These are phyloP conservation scores for Parnassius orleans DNA, from an alignment of 2,888 invertebrate genomes.

Conservation along the genomic window DNA sequence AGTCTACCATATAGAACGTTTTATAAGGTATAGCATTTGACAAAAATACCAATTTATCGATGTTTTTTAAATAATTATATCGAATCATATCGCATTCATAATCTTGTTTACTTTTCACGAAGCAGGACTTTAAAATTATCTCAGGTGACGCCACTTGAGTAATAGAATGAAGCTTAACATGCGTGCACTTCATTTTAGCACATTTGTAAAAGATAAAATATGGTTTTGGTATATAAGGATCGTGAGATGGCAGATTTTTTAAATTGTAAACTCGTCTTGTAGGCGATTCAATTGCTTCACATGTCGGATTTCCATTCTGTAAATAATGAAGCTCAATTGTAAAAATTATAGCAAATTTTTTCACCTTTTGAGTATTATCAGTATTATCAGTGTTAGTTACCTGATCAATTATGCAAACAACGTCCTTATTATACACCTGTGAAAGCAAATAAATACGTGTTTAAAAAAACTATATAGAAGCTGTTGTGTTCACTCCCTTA, in stretches of 20 bases:
- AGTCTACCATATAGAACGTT: constrained; percentile 62
- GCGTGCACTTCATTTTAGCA: constrained; percentile 45
- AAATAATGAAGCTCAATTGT: too few species aligned
- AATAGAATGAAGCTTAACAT: constrained; percentile 49
- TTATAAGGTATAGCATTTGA: constrained; percentile 51
- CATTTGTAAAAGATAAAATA: constrained; percentile 55
- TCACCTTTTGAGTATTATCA: background rate
- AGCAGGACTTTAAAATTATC: constrained; percentile 51
- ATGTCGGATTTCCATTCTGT: constrained; percentile 41
- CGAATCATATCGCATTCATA: constrained; percentile 54
- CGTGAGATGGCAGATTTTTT: constrained; percentile 52
- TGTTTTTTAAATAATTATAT: constrained; percentile 58
- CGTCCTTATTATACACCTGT: constrained; percentile 63
- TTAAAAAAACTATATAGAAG: too few species aligned
- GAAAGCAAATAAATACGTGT: constrained; percentile 31
- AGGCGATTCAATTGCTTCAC: constrained; percentile 40
- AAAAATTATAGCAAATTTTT: background rate
- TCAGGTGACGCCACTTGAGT: constrained; percentile 50
- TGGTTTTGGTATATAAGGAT: constrained; percentile 63
- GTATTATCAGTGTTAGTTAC: constrained; percentile 20
- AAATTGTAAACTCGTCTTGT: constrained; percentile 38
- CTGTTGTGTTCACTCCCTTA: too few species aligned
- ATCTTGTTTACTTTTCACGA: constrained; percentile 29
- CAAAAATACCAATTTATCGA: constrained; percentile 63
- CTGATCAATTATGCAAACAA: constrained; percentile 57